phyloP scores from a whole-genome alignment of 1,140 invertebrate genomes.

The Drosophila rufa region DNA sequence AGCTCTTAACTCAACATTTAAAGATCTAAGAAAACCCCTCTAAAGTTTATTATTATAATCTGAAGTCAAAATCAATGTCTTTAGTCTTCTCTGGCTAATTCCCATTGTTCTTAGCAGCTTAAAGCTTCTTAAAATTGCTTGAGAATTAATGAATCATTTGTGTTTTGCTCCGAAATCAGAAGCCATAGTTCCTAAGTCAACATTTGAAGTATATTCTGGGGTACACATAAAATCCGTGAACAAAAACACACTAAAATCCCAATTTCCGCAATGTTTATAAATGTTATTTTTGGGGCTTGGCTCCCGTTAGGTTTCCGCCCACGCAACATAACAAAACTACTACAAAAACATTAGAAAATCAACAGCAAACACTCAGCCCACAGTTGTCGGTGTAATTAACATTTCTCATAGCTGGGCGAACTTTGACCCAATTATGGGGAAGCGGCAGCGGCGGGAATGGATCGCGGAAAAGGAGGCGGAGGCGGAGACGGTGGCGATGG shows the following conservation, averaged over 20 bases:
- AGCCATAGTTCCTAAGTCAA: not conserved
- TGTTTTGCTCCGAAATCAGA: not conserved
- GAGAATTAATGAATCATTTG: not conserved
- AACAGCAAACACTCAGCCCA: slow-evolving; percentile 18
- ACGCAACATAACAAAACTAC: slow-evolving; percentile 14
- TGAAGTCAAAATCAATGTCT: not conserved
- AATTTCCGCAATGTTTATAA: slow-evolving; percentile 43
- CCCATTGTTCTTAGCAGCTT: not conserved
- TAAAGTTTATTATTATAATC: too few relatives aligned
- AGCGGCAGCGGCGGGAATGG: slow-evolving; percentile 3
- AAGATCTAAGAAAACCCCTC: not conserved
- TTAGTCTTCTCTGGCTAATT: not conserved
- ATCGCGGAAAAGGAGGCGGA: slow-evolving; percentile 2
- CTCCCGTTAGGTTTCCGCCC: slow-evolving; percentile 44
- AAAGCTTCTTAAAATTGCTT: not conserved
- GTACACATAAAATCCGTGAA: slow-evolving; percentile 6
- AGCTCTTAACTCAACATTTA: not conserved
- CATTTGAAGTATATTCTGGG: not conserved
- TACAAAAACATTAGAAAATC: slow-evolving; percentile 5
- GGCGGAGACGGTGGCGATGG: not conserved
- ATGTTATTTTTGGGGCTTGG: slow-evolving; percentile 54
- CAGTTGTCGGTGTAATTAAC: slow-evolving; percentile 58
- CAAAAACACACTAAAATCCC: slow-evolving; percentile 5
- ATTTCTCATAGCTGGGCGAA: slow-evolving; percentile 54
- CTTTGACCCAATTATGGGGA: slow-evolving; percentile 52